A percentile compares a stretch with the other conserved stretches of the same genome.
phyloP scores from a whole-genome alignment of 2,113 vertebrate genomes.

The Hydrolagus affinis region DNA sequence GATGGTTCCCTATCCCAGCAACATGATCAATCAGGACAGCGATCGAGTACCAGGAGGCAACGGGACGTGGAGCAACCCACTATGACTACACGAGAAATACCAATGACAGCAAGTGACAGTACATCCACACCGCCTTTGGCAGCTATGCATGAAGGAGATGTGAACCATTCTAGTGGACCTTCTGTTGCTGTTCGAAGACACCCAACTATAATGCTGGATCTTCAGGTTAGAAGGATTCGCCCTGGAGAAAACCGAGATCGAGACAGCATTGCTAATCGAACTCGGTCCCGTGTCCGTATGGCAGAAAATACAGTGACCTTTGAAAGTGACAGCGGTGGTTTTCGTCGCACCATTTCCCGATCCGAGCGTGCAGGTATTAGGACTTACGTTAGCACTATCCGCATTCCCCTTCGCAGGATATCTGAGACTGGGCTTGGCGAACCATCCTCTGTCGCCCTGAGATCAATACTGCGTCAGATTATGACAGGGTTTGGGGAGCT shows the following conservation, averaged over 20 bases:
- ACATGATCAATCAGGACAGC: slow-evolving; percentile 40
- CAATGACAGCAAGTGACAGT: slow-evolving; percentile 37
- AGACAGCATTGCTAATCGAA: slow-evolving; percentile 84
- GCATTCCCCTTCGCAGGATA: slow-evolving; percentile 77
- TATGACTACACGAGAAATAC: background rate
- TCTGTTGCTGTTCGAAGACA: slow-evolving; percentile 60
- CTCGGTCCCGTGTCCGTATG: slow-evolving; percentile 73
- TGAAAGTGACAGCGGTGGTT: slow-evolving; percentile 83
- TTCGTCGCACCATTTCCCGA: slow-evolving; percentile 76
- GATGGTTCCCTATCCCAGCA: slow-evolving; percentile 37
- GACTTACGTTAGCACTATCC: slow-evolving; percentile 83
- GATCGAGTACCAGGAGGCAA: slow-evolving; percentile 42
- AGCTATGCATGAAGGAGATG: slow-evolving; percentile 59
- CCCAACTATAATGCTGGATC: slow-evolving; percentile 82
- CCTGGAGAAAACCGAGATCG: slow-evolving; percentile 78
- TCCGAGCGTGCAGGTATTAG: slow-evolving; percentile 78
- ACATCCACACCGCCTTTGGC: slow-evolving; percentile 48
- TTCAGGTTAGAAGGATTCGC: slow-evolving; percentile 82
- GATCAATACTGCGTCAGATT: slow-evolving; percentile 83
- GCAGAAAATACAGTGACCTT: slow-evolving; percentile 78
- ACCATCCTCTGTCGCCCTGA: slow-evolving; percentile 76
- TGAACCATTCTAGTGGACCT: slow-evolving; percentile 48
- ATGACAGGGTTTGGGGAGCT: slow-evolving; percentile 89
- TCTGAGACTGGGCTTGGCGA: slow-evolving; percentile 78
- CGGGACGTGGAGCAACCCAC: slow-evolving; percentile 35